phyloP scores from a whole-genome alignment of 2,888 invertebrate genomes.

The Macropis europaea region DNA sequence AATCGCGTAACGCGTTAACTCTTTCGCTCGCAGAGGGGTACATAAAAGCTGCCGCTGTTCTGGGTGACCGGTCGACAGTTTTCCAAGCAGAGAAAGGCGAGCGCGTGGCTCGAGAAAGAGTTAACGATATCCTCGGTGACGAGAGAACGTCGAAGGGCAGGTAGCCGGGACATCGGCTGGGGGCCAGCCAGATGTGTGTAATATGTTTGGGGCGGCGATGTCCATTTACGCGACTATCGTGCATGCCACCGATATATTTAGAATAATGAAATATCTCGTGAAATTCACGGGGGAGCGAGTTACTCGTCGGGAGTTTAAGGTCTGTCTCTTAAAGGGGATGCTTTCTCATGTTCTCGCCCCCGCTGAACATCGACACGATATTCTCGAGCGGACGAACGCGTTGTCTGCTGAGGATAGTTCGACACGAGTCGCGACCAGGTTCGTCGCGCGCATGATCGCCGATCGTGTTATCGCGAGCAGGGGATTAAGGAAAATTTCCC shows the following conservation, averaged over 20 bases:
- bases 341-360: conserved; percentile 42
- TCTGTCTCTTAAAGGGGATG: conserved; percentile 69
- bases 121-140: conserved; percentile 6
- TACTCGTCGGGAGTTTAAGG: conserved; percentile 58
- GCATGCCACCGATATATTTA: conserved; percentile 43
- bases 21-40: too few species aligned
- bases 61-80: too few species aligned
- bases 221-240: conserved; percentile 28
- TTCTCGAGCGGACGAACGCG: conserved; percentile 12
- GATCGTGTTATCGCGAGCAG: neutral
- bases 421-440: neutral
- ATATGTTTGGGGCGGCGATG: conserved; percentile 10
- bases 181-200: too few species aligned
- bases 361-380: conserved; percentile 12
- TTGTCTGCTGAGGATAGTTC: too few species aligned
- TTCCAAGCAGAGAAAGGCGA: too few species aligned
- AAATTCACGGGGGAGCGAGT: conserved; percentile 37
- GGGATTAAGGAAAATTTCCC: neutral
- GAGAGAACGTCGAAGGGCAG: conserved; percentile 28
- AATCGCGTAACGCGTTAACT: conserved; percentile 38
- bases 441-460: neutral
- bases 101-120: too few species aligned
- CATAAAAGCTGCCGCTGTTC: too few species aligned
- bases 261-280: conserved; percentile 50
- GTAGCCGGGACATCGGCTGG: conserved; percentile 4